Conservation (phyloP, 2,113 vertebrate genomes). For the Centropristis striata region DNA sequence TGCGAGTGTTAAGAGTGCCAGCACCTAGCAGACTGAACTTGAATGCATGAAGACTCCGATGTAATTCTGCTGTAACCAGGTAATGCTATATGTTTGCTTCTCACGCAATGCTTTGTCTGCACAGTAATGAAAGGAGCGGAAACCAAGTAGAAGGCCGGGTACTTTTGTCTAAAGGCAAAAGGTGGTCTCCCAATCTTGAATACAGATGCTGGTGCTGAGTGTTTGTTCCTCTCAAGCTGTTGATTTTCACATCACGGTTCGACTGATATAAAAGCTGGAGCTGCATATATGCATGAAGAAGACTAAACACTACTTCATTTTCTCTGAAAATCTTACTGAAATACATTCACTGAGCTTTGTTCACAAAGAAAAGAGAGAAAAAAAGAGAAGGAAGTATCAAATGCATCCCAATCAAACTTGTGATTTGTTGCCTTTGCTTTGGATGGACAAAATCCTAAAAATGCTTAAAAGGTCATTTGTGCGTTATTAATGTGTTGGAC, state of each 20-base stretch:
- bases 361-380: no score
- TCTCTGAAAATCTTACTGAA: background rate
- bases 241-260: background rate
- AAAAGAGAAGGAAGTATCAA: no score
- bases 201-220: background rate
- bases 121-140: background rate
- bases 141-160: background rate
- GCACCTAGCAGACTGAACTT: background rate
- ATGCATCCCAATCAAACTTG: background rate
- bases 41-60: background rate
- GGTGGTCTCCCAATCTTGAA: background rate
- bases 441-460: no score
- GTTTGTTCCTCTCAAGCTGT: background rate
- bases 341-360: background rate
- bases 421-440: background rate
- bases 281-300: background rate
- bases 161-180: background rate
- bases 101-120: background rate
- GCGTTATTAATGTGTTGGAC: no score
- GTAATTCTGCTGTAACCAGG: background rate
- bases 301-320: background rate
- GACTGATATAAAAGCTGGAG: background rate
- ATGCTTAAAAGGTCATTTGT: no score
- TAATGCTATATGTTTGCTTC: background rate
- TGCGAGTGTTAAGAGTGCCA: background rate